Evolutionary conservation across 1,140 invertebrate genomes (phyloP), one percentile per base, ranked within the genome.

Genomic region (Tetramorium simillimum): DNA sequence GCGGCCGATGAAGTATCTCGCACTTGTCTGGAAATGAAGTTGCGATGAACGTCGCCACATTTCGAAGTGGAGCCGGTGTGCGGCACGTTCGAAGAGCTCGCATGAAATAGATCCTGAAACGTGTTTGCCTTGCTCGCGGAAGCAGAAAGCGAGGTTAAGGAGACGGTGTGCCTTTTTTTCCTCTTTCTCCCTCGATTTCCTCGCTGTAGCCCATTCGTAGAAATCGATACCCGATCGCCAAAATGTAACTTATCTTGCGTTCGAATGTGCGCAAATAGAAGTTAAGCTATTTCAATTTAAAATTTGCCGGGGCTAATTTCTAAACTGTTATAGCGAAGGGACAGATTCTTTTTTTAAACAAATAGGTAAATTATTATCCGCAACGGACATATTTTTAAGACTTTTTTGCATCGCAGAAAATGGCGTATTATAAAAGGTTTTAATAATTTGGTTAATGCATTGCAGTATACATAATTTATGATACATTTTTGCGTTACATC

Each of bases 141-240:
- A 81, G 86, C 58, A 72, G 58, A 28, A 58, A 73, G 40, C 82
- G 63, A 56, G 73, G 60, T 82, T 82, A 69, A 58, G 49, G 21
- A 75, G 58, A 53, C 16, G 62, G 78, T 56, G 75, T 70, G 67
- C 37, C 51, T 84, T 43, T 69, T 84, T 81, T 43, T 49, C 40
- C 56, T 78, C 51, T 75, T 89, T 65, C 33, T 58, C 18, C 56
- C 82, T 69, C 86, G 28, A 73, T 56, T 82, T 82, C 24, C 60
- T 73, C 85, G 43, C 77, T 60, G 85, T 80, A 69, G 33, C 63
- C 80, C 67, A 76, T 89, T 80, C 63, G 67, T 40, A 80, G 88
- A 86, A 90, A 90, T 90, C 89, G 89, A 90, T 90, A 90, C 46
- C 58, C 85, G 65, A 90, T 90, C 86, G 85, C 78, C 85, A 67